Base-by-base conservation (phyloP, 2,888 invertebrate species). In the Pammene fasciana region DNA sequence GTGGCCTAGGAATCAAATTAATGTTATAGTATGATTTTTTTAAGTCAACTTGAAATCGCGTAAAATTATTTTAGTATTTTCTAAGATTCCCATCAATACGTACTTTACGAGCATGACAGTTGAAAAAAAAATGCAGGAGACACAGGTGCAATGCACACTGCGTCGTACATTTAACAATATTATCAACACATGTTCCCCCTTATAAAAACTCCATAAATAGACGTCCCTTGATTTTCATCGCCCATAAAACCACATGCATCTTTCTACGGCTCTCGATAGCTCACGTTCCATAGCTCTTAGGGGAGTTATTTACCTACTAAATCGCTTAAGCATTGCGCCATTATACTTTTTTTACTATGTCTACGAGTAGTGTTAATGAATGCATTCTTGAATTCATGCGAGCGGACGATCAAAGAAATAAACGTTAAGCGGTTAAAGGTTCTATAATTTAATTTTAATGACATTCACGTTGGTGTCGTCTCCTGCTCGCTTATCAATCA, bases 191-290 rank as follows among this genome's bases (percentile, higher is more conserved):
- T 85, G 84, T 81, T 82, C 75, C 78, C 79, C 75, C 77, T 78
- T 80, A 82, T 75, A 89, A 87, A 88, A 87, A 85, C 79, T 76
- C 83, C 85, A 83, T 89, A 89, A 90, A 89, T 88, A 89, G 82
- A 83, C 84, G 79, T 83, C 86, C 84, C 84, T 85, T 82, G 84
- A 85, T 84, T 86, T 89, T 89, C 88, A 91, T 89, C 86, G 90
- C 79, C 87, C 82, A 87, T 88, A 89, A 90, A 89, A 84, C 83
- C 86, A 83, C 85, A 85, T 86, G 86, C 82, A 81, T 82, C 84
- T 82, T 82, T 79, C 77, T 79, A 80, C 73, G 68, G 68, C 81
- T 79, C 78, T 77, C 85, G 82, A 86, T 88, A 87, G 80, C 85
- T 88, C 87, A 86, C 86, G 85, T 86, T 80, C 80, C 79, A 73